Percentiles rank a stretch among this genome's conserved stretches.
Conservation (phyloP, 2,888 invertebrate genomes). For the Branchipolynoe longqiensis region DNA sequence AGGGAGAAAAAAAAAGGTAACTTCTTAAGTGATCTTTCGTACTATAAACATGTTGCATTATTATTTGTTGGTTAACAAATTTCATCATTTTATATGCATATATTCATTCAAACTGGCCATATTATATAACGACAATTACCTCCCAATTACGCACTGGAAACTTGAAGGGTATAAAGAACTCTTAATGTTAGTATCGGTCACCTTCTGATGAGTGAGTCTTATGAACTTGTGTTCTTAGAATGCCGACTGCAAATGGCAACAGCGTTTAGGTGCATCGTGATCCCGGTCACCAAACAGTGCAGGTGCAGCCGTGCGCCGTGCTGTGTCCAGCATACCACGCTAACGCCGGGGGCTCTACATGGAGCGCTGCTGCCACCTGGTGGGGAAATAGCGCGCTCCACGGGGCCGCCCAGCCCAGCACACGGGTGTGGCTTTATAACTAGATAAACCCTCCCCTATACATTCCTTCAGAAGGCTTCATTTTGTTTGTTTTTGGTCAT, state of each 20-base stretch:
- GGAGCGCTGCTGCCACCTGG: too few species aligned
- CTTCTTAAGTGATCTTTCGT: background rate
- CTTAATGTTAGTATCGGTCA: too few species aligned
- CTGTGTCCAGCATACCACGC: too few species aligned
- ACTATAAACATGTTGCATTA: background rate
- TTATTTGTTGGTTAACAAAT: background rate
- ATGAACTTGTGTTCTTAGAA: too few species aligned
- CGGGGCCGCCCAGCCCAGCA: too few species aligned
- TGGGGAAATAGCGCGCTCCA: too few species aligned
- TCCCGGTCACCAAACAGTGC: too few species aligned
- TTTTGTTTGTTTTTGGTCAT: too few species aligned
- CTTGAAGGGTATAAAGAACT: background rate
- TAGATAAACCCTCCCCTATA: constrained; percentile 16
- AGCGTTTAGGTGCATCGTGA: too few species aligned
- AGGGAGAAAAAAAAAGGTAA: background rate
- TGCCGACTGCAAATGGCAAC: too few species aligned
- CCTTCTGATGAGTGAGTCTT: too few species aligned
- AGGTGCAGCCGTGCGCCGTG: too few species aligned
- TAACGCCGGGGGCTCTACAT: constrained; percentile 41
- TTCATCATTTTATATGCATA: background rate
- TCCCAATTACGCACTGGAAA: background rate
- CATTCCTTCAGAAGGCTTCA: background rate
- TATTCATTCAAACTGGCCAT: background rate
- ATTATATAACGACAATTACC: constrained; percentile 11
- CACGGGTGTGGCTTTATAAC: constrained; percentile 14